Evolutionary conservation across 2,888 invertebrate genomes (phyloP).

Genomic region (Limnephilus rhombicus): DNA sequence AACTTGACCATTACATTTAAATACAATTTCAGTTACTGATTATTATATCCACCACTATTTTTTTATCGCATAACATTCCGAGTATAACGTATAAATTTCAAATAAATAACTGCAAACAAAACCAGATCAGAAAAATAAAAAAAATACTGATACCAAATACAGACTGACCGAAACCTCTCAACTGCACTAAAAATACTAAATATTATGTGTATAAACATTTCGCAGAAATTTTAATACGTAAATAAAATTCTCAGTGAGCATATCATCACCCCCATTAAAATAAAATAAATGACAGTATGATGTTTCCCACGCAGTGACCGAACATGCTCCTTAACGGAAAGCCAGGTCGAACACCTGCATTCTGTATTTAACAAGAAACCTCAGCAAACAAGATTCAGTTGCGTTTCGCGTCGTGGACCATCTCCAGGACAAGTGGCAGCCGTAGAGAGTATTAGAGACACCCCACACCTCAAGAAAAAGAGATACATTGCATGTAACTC

Average conservation of each 20-base stretch:
- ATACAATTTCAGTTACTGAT: too few species aligned
- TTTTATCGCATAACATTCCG: too few species aligned
- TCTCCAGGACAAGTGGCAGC: background rate
- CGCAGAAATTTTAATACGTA: background rate
- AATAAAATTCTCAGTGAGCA: background rate
- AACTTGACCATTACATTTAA: too few species aligned
- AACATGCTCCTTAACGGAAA: background rate
- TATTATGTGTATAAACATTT: too few species aligned
- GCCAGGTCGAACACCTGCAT: conserved; percentile 13
- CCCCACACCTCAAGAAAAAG: background rate
- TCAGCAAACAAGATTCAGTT: background rate
- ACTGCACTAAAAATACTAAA: too few species aligned
- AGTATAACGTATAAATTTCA: too few species aligned
- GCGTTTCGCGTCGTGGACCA: background rate
- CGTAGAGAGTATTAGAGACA: background rate
- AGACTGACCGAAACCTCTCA: too few species aligned
- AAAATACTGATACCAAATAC: too few species aligned
- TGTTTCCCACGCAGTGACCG: background rate
- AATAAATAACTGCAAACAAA: too few species aligned
- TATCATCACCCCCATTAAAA: too few species aligned
- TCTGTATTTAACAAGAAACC: background rate
- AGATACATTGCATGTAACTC: background rate
- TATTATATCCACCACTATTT: too few species aligned
- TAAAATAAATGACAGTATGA: background rate
- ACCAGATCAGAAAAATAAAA: too few species aligned